Percentiles rank a stretch among this genome's conserved stretches.
These are phyloP conservation scores for Hyles lineata DNA, from an alignment of 2,888 invertebrate species.

Conservation along the genomic window DNA sequence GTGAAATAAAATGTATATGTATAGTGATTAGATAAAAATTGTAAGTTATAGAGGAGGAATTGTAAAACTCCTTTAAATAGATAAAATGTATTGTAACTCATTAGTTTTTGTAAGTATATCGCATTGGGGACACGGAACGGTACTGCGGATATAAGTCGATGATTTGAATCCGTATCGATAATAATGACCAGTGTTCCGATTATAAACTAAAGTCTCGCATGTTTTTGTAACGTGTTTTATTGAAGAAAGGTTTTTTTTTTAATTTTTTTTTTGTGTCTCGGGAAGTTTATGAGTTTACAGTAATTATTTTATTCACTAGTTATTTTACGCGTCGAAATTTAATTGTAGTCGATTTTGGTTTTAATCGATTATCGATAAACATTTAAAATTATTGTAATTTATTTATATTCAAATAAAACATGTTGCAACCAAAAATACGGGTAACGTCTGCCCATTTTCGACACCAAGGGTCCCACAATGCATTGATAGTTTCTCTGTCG, in stretches of 20 bases:
- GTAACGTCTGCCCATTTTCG: neutral
- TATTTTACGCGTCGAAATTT: neutral
- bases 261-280: neutral
- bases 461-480: neutral
- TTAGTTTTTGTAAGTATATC: constrained; percentile 15
- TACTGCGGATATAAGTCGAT: neutral
- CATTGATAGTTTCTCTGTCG: neutral
- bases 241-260: neutral
- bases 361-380: neutral
- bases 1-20: constrained; percentile 4
- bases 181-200: neutral
- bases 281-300: neutral
- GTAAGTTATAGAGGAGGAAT: constrained; percentile 21
- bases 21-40: constrained; percentile 12
- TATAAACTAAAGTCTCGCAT: neutral
- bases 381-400: neutral
- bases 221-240: constrained; percentile 14
- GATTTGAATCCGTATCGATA: neutral
- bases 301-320: too few species aligned
- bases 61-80: constrained; percentile 18
- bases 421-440: constrained; percentile 2
- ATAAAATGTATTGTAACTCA: constrained; percentile 13
- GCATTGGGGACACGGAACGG: neutral
- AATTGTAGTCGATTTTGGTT: neutral
- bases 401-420: neutral